These are phyloP conservation scores for Echinometra lucunter DNA, from an alignment of 53 echinoderm and acorn worm genomes.

Conservation along the genomic window DNA sequence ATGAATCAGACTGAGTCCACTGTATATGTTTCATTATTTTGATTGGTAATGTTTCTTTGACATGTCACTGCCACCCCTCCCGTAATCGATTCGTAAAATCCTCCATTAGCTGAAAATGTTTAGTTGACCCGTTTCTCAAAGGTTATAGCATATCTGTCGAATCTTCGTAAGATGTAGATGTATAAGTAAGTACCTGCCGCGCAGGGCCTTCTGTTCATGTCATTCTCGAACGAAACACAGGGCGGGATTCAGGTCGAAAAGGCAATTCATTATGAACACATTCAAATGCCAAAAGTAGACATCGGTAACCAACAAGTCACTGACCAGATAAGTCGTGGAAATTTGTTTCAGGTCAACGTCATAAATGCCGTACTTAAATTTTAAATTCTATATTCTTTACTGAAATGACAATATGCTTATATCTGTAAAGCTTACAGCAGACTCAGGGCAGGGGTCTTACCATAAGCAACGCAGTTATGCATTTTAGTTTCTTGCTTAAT, in stretches of 20 bases:
- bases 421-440: neutral
- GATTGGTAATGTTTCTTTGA: neutral
- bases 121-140: neutral
- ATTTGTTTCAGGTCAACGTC: neutral
- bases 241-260: neutral
- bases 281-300: neutral
- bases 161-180: constrained; percentile 37
- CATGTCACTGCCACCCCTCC: neutral
- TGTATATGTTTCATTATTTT: neutral
- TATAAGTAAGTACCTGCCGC: neutral
- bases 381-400: neutral
- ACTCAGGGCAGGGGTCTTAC: neutral
- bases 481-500: neutral
- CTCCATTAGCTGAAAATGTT: neutral
- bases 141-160: neutral
- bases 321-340: constrained; percentile 10
- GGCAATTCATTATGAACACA: neutral
- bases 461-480: neutral
- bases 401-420: neutral
- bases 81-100: neutral
- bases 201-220: neutral
- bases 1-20: neutral
- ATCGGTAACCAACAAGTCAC: constrained; percentile 2
- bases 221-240: neutral
- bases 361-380: no score